phyloP scores from a whole-genome alignment of 2,113 vertebrate species.

The Oostethus manadensis region DNA sequence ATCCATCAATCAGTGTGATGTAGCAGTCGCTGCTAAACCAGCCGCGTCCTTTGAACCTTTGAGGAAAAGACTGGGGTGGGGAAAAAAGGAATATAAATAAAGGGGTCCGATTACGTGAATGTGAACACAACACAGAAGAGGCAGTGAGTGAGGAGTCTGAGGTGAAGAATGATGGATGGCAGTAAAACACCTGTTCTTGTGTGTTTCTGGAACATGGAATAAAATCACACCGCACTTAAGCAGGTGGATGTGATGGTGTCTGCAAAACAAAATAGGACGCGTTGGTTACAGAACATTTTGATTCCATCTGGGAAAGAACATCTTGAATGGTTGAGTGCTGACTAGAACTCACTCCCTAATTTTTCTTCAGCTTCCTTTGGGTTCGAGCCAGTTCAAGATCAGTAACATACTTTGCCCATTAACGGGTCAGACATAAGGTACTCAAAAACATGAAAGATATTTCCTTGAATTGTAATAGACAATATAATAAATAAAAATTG shows the following conservation, averaged over 20 bases:
- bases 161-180: neutral
- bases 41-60: constrained; percentile 34
- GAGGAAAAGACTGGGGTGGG: constrained; percentile 13
- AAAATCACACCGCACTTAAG: constrained; percentile 1
- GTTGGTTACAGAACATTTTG: neutral
- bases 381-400: too few relatives aligned
- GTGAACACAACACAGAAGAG: neutral
- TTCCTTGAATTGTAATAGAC: too few relatives aligned
- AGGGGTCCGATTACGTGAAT: neutral
- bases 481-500: too few relatives aligned
- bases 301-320: too few relatives aligned
- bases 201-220: neutral
- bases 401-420: too few relatives aligned
- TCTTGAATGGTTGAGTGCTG: too few relatives aligned
- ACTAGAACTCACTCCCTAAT: too few relatives aligned
- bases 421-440: too few relatives aligned
- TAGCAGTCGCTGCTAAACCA: constrained; percentile 26
- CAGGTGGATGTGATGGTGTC: neutral
- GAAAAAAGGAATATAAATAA: neutral
- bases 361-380: too few relatives aligned
- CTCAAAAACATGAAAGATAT: too few relatives aligned
- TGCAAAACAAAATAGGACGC: neutral
- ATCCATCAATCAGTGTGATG: constrained; percentile 37
- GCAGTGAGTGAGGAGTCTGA: constrained; percentile 1
- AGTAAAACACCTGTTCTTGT: constrained; percentile 1